These are phyloP conservation scores for Machaerirhynchus nigripectus DNA, from an alignment of 2,113 vertebrate species.

Conservation along the genomic window DNA sequence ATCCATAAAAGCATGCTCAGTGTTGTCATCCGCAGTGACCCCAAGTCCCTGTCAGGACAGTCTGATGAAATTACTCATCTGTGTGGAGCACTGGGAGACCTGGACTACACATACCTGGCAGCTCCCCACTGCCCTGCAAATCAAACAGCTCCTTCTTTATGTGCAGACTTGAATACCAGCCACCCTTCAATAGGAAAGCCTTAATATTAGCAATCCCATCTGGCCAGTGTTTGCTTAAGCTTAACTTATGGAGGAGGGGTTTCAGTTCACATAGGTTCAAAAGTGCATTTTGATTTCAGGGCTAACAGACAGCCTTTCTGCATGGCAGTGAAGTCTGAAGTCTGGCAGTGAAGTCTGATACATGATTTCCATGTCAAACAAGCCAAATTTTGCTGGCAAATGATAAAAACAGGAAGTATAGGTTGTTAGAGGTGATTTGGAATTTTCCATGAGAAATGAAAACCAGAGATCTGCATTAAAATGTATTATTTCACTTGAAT, in stretches of 20 bases:
- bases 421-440: neutral
- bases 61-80: neutral
- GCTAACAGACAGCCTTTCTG: neutral
- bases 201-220: neutral
- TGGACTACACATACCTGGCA: neutral
- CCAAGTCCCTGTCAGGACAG: neutral
- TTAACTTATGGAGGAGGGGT: neutral
- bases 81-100: neutral
- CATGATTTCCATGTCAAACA: neutral
- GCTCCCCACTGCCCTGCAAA: neutral
- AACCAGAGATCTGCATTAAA: neutral
- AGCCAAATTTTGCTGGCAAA: neutral
- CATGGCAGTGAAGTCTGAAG: neutral
- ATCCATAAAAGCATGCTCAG: neutral
- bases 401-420: neutral
- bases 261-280: neutral
- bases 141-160: neutral
- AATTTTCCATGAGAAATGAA: constrained; percentile 37
- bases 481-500: neutral
- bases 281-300: constrained; percentile 13
- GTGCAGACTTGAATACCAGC: neutral
- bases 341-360: neutral
- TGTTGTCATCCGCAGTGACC: constrained; percentile 12
- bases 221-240: constrained; percentile 12
- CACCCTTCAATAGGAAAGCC: neutral